Conservation (phyloP, 2,113 vertebrate species). For the Rousettus leschenaultii region DNA sequence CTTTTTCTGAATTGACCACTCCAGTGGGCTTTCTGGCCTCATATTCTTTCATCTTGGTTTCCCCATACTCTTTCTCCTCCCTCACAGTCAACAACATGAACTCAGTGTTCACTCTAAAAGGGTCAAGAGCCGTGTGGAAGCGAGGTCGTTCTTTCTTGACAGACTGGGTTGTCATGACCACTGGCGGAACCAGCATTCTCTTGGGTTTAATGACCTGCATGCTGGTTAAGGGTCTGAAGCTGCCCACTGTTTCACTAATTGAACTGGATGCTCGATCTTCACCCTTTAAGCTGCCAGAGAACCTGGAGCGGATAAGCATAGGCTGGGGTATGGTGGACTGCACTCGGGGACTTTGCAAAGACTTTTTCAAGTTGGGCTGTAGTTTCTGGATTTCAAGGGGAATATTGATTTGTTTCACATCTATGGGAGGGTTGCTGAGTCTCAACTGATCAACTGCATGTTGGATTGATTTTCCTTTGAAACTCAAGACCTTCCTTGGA, state of each 20-base stretch:
- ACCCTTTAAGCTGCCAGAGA: background rate
- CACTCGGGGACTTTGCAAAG: slow-evolving; percentile 60
- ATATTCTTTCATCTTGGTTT: slow-evolving; percentile 50
- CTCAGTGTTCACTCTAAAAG: slow-evolving; percentile 52
- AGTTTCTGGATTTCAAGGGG: slow-evolving; percentile 75
- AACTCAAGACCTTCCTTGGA: background rate
- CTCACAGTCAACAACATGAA: slow-evolving; percentile 80
- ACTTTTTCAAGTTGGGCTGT: slow-evolving; percentile 73
- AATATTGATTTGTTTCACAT: slow-evolving; percentile 57
- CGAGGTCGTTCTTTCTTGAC: background rate
- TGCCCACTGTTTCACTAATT: background rate
- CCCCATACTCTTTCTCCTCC: slow-evolving; percentile 67
- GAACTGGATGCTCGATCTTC: background rate
- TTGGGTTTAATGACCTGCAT: slow-evolving; percentile 42
- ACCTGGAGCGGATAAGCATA: slow-evolving; percentile 51
- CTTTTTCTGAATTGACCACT: slow-evolving; percentile 36
- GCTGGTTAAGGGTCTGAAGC: background rate
- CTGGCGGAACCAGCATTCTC: background rate
- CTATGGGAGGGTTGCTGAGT: background rate
- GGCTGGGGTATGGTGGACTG: slow-evolving; percentile 77
- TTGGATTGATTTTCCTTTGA: slow-evolving; percentile 11
- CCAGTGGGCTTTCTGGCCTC: slow-evolving; percentile 41
- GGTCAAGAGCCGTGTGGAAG: background rate
- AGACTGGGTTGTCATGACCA: fast-evolving
- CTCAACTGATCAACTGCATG: background rate